Evolutionary conservation across 23 tunicate species (phyloP), one percentile per base, ranked within the genome.

Genomic region (Styela clava): DNA sequence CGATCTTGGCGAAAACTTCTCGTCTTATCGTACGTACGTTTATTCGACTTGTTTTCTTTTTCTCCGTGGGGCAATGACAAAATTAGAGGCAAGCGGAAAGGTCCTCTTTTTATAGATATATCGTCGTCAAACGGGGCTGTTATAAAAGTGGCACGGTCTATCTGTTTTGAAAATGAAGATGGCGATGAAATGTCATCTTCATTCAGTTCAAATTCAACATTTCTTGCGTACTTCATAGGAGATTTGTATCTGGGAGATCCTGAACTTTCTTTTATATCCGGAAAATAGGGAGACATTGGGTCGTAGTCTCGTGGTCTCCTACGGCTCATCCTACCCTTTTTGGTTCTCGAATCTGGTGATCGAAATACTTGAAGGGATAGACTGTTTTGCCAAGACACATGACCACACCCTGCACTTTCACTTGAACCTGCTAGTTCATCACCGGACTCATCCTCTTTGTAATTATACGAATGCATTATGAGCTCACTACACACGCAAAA

Each of bases 81-180:
- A 71, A 71, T 71, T 35, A 71, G 5, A 31, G 77, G 77, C 3
- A 71, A 29, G 32, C 77, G 32, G 35, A 71, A 71, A 71, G 32
- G 29, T 16, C 77, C 34, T 12, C n/a, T n/a, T n/a, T 34, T 33
- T 30, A 35, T 31, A 3, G 34, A 3, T 16, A 20, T 5, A 3
- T 35, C 16, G 35, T 28, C 34, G 16, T 71, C 77, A 30, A 71
- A 71, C 37, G 77, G 35, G 9, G 32, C 77, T 16, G 77, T 71
- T 3, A 71, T 34, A 29, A 71, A 71, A 28, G 77, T 71, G 16
- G 77, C 32, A 29, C 37, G 32, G 16, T 71, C 77, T 33, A 71
- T 71, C 23, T 34, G 34, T 16, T 32, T 71, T 35, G 34, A 71
- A 2, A 71, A 16, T 22, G 77, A 33, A 5, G 77, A 71, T 26